These are phyloP conservation scores for Nemotelus pantherinus DNA, from an alignment of 2,888 invertebrate species.

Conservation along the genomic window DNA sequence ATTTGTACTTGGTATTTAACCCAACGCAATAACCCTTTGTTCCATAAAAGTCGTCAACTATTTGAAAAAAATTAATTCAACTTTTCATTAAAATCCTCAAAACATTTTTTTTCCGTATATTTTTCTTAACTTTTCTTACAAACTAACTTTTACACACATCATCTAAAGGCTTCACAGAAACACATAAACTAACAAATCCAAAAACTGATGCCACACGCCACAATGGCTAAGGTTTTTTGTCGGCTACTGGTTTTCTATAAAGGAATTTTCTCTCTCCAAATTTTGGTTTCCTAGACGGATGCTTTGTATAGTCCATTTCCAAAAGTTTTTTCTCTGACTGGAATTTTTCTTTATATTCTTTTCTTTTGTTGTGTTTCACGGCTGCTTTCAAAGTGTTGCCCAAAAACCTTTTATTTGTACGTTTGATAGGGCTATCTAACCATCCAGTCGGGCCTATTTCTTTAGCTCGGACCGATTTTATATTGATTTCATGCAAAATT, in stretches of 20 bases:
- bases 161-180: too few species aligned
- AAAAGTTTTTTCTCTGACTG: constrained; percentile 45
- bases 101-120: too few species aligned
- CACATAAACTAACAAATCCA: too few species aligned
- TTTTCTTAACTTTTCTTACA: too few species aligned
- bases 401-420: constrained; percentile 68
- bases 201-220: too few species aligned
- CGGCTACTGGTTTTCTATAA: constrained; percentile 14
- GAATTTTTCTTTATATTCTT: constrained; percentile 39
- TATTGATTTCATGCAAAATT: constrained; percentile 70
- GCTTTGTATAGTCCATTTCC: constrained; percentile 44
- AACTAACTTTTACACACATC: too few species aligned
- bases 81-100: too few species aligned
- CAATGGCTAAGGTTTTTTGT: not conserved
- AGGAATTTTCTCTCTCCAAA: constrained; percentile 46
- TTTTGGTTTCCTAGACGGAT: constrained; percentile 42
- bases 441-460: constrained; percentile 71
- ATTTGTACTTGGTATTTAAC: too few species aligned
- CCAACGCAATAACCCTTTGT: too few species aligned
- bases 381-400: constrained; percentile 66
- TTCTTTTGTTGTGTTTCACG: constrained; percentile 66
- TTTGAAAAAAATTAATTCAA: too few species aligned
- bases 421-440: constrained; percentile 67
- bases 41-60: too few species aligned
- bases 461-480: constrained; percentile 70